Evolutionary conservation across 92 coral and sea anemone genomes (phyloP).

Genomic region (Montipora capitata): DNA sequence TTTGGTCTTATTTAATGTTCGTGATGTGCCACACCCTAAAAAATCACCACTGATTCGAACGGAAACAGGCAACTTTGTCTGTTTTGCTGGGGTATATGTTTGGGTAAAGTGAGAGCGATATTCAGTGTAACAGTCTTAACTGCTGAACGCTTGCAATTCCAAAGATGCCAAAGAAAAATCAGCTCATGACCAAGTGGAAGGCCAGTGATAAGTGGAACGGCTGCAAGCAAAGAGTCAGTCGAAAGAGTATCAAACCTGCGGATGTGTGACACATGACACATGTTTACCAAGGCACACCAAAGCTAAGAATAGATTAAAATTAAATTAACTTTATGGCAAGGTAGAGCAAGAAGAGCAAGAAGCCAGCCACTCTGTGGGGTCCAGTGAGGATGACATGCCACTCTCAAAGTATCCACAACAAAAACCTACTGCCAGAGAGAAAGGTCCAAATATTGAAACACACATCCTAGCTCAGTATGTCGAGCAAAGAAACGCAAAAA

Average conservation of each 20-base stretch:
- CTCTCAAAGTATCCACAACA: neutral
- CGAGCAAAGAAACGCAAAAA: neutral
- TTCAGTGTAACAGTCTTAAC: neutral
- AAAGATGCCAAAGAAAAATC: constrained; percentile 4
- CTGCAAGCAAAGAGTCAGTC: constrained; percentile 25
- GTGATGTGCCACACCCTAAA: neutral
- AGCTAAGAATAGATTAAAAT: too few relatives aligned
- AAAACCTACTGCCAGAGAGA: neutral
- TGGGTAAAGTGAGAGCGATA: neutral
- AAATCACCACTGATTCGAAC: neutral
- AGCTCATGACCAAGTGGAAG: constrained; percentile 28
- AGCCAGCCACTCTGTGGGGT: neutral
- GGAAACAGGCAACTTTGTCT: constrained; percentile 1
- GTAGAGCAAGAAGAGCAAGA: neutral
- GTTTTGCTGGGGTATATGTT: neutral
- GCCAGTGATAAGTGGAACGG: constrained; percentile 21
- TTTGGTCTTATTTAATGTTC: neutral
- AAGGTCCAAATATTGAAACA: neutral
- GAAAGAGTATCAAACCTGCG: too few relatives aligned
- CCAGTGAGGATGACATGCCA: constrained; percentile 1
- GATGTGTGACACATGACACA: too few relatives aligned
- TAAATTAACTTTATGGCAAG: too few relatives aligned
- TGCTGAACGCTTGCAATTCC: neutral
- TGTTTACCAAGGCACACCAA: too few relatives aligned
- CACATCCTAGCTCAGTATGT: constrained; percentile 10